phyloP scores from a whole-genome alignment of 2,888 invertebrate genomes.

The Trypoxylon attenuatum region DNA sequence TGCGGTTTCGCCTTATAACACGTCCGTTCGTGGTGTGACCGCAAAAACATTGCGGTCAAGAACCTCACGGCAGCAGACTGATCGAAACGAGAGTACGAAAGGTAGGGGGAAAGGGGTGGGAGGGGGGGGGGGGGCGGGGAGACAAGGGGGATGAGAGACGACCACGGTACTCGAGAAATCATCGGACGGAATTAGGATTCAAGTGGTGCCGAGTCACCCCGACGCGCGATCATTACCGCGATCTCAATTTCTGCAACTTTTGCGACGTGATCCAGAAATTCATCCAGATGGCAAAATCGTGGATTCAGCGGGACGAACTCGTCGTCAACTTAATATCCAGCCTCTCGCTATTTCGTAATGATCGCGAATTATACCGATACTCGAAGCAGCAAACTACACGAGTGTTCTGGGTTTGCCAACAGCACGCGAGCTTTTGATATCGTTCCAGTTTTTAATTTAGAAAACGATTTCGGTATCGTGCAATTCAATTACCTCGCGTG shows the following conservation, averaged over 20 bases:
- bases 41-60: not conserved
- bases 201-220: not conserved
- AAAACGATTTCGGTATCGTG: no score
- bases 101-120: no score
- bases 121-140: no score
- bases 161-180: constrained; percentile 2
- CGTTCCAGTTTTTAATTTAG: no score
- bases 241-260: constrained; percentile 2
- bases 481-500: no score
- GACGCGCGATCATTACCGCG: not conserved
- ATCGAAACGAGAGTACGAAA: constrained; percentile 3
- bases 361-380: not conserved
- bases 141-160: no score
- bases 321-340: no score
- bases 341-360: not conserved
- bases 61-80: not conserved
- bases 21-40: not conserved
- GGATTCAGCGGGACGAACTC: not conserved
- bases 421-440: no score
- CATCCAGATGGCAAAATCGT: not conserved
- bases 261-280: not conserved
- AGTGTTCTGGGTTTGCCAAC: no score
- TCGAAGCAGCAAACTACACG: no score
- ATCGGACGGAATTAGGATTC: not conserved
- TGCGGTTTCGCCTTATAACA: no score